Evolutionary conservation across 2,113 vertebrate species (phyloP).

Genomic region (Scalopus aquaticus): DNA sequence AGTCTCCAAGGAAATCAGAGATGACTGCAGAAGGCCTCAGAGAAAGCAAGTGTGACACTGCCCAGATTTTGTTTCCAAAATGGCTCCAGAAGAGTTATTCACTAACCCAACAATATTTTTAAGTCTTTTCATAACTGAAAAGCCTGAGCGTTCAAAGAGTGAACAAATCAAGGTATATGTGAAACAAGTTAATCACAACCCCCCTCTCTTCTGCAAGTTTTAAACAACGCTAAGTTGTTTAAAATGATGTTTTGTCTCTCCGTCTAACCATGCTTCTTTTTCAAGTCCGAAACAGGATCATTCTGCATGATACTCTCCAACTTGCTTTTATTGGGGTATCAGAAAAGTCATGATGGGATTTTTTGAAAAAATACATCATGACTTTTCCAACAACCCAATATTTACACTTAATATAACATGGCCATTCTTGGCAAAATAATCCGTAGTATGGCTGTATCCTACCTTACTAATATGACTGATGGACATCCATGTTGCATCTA

Average conservation of each 20-base stretch:
- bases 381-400: no score
- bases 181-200: background rate
- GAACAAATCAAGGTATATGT: background rate
- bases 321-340: background rate
- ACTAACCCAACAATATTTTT: background rate
- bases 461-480: background rate
- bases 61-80: background rate
- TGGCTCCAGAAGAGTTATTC: background rate
- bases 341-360: no score
- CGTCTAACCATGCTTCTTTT: background rate
- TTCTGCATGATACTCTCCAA: background rate
- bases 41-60: background rate
- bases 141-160: background rate
- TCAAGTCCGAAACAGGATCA: background rate
- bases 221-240: background rate
- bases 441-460: background rate
- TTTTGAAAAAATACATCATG: no score
- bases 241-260: background rate
- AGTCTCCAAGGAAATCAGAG: background rate
- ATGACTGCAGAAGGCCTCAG: background rate
- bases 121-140: slow-evolving; percentile 19
- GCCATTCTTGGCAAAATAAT: background rate
- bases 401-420: background rate
- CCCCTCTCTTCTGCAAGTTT: background rate
- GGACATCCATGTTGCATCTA: background rate